Evolutionary conservation across 2,113 vertebrate species (phyloP).

Genomic region (Hassar affinis): DNA sequence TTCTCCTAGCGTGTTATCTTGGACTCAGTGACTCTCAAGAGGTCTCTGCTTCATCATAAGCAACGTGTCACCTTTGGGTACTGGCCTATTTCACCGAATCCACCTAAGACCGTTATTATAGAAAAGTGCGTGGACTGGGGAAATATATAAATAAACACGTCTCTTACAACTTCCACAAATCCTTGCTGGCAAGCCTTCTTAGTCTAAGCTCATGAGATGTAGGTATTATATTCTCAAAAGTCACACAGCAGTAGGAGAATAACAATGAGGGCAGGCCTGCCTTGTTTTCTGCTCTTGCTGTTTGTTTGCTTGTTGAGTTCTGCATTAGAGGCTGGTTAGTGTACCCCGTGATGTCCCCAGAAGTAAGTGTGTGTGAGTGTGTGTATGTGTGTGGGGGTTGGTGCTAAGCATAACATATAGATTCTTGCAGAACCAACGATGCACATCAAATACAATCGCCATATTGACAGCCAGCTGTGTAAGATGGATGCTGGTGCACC

Average conservation of each 20-base stretch:
- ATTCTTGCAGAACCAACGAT: neutral
- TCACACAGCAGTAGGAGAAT: conserved; percentile 24
- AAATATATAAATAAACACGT: conserved; percentile 31
- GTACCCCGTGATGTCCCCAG: conserved; percentile 11
- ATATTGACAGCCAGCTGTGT: conserved; percentile 9
- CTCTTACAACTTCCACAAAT: conserved; percentile 22
- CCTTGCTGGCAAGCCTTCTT: conserved; percentile 34
- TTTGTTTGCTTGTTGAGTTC: neutral
- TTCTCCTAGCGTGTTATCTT: neutral
- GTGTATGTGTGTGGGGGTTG: neutral
- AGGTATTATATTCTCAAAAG: conserved; percentile 35
- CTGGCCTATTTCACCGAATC: conserved; percentile 6
- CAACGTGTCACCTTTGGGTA: conserved; percentile 12
- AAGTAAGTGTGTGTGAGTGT: neutral
- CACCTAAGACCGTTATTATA: neutral
- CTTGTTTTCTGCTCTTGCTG: conserved; percentile 7
- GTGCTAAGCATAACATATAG: neutral
- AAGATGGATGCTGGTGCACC: conserved; percentile 1
- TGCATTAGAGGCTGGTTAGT: conserved; percentile 35
- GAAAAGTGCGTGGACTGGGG: conserved; percentile 3
- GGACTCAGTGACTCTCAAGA: neutral
- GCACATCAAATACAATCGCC: neutral
- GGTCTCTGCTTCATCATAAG: neutral
- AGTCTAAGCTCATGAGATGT: conserved; percentile 41
- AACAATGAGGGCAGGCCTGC: conserved; percentile 28